phyloP scores from a whole-genome alignment of 1,140 invertebrate genomes.

The Babylonia areolata region DNA sequence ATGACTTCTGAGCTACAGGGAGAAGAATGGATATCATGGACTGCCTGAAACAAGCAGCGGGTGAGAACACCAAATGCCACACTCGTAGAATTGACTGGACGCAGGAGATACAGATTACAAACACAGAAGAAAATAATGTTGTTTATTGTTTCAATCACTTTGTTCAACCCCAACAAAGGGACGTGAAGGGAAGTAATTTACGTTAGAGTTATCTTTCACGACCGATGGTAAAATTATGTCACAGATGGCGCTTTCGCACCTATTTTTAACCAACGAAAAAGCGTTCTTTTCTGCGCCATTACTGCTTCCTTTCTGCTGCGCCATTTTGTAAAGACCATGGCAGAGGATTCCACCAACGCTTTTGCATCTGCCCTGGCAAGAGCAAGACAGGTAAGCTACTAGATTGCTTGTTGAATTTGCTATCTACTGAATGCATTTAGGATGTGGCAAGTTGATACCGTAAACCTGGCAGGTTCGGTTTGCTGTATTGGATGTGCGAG shows the following conservation, averaged over 20 bases:
- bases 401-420: not conserved
- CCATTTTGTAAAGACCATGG: conserved; percentile 64
- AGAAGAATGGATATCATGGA: no score
- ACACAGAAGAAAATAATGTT: no score
- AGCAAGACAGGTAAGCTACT: conserved; percentile 68
- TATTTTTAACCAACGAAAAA: conserved; percentile 37
- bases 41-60: no score
- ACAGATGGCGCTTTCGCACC: conserved; percentile 17
- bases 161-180: no score
- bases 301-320: conserved; percentile 47
- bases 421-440: not conserved
- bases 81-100: no score
- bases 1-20: no score
- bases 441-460: not conserved
- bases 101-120: no score
- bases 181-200: not conserved
- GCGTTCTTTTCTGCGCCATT: conserved; percentile 1
- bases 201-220: not conserved
- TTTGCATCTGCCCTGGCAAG: conserved; percentile 73
- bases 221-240: conserved; percentile 24
- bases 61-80: no score
- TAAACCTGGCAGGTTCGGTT: not conserved
- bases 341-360: conserved; percentile 61
- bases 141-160: no score
- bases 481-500: not conserved